Evolutionary conservation across 2,888 invertebrate species (phyloP), one percentile per base, ranked within the genome.

Genomic region (Papilio gigon): DNA sequence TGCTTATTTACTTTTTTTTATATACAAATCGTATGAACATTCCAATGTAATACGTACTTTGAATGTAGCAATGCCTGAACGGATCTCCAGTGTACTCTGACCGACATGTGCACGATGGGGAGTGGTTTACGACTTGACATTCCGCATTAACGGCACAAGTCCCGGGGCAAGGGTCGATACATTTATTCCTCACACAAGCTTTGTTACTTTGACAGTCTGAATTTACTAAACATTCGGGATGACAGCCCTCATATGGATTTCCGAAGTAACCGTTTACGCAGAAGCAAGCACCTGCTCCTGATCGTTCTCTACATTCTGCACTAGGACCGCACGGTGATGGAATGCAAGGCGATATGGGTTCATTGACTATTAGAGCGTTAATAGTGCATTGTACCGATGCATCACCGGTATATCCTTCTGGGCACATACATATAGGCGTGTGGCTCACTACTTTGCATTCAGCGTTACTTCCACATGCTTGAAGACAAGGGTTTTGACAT

Each of bases 241-340:
- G 93, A 80, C 96, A 96, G 53, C 94, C 94, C 85, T 95, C 95
- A 75, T 96, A 96, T n/a, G 96, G 96, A 86, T 96, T 95, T 71
- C 97, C 97, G 72, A 94, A 93, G 78, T 95, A 96, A 56, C 95
- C 95, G 2, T 93, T 90, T 20, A 95, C 84, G 78, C 97, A 97
- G 66, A 93, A 90, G 79, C 96, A 97, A 6, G 95, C 91, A 70
- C 94, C 94, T 25, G 93, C 93, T 66, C 89, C 92, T 30, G 88
- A 88, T 74, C 93, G 93, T 79, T 93, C 93, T 74, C 86, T 89
- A 77, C 95, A 95, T 72, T 93, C 88, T 4, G 95, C 94, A 78
- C 95, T 95, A 1, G 93, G 80, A 61, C 95, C 94, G 77, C 94
- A 94, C 1, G 94, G 94, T 65, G 94, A 94, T 59, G 94, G 94